phyloP scores from a whole-genome alignment of 2,113 vertebrate genomes.

The Elephantulus edwardii region DNA sequence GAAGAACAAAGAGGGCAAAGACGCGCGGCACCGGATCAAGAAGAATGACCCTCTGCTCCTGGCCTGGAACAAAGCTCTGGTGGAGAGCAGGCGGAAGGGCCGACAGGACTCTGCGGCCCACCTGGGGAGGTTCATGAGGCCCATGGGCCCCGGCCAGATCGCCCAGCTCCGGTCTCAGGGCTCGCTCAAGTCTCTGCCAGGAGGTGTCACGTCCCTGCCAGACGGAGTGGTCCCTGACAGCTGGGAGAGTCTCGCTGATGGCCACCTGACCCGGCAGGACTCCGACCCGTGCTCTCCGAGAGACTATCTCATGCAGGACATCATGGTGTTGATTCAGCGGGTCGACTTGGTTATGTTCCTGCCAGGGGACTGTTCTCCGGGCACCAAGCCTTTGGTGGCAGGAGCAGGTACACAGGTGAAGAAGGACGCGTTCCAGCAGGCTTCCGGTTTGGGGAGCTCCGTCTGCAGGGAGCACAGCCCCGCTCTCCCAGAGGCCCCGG shows the following conservation, averaged over 20 bases:
- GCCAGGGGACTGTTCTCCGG: constrained; percentile 51
- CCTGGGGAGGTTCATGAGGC: constrained; percentile 15
- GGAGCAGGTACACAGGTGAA: background rate
- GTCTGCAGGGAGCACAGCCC: background rate
- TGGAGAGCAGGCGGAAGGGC: constrained; percentile 71
- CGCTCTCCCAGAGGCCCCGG: background rate
- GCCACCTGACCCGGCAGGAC: constrained; percentile 39
- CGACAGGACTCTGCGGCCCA: constrained; percentile 74
- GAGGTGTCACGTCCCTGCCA: background rate
- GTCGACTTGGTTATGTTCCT: constrained; percentile 43
- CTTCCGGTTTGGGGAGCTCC: background rate
- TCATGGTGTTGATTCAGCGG: constrained; percentile 81
- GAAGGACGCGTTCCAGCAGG: background rate
- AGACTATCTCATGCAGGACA: constrained; percentile 81
- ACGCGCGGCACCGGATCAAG: constrained; percentile 83
- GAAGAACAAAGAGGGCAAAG: constrained; percentile 86
- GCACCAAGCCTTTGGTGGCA: constrained; percentile 3
- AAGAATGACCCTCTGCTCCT: constrained; percentile 81
- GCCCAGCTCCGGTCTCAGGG: constrained; percentile 70
- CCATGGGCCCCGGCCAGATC: background rate
- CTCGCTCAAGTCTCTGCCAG: background rate
- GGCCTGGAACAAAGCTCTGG: constrained; percentile 81
- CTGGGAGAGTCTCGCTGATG: constrained; percentile 60
- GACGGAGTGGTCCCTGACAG: constrained; percentile 64
- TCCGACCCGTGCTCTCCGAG: constrained; percentile 68